Evolutionary conservation across 2,888 invertebrate genomes (phyloP), one percentile per base, ranked within the genome.

Genomic region (Dryadula phaetusa): DNA sequence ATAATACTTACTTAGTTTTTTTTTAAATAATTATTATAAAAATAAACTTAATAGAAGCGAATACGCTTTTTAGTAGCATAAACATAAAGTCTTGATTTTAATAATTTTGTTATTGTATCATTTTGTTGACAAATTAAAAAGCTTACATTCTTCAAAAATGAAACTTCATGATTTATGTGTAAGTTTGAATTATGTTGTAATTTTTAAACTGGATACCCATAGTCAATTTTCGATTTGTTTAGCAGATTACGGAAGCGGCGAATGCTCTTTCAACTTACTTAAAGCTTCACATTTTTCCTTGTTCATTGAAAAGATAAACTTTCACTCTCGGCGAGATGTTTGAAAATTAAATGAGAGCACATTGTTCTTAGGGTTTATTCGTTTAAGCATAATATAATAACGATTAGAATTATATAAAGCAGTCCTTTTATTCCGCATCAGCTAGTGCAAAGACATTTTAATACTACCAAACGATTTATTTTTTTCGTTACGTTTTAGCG

Each of bases 191-290:
- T 37, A 37, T 8, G 32, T 12, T 37, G 10, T 12, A 37, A 37
- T 37, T 37, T 37, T 37, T 37, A 37, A 12, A 12, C 10, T 37
- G 37, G 37, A 37, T 37, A 37, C 37, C 37, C 37, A 37, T 37
- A 37, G 37, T 56, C 20, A 40, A 56, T 56, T 37, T 4, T 37
- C 3, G 37, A 37, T 54, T 54, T 37, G 37, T 56, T 56, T 40
- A 22, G 37, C 37, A 40, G 56, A 56, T 40, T 22, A 40, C 40
- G 37, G n/a, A 40, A 0, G 37, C 37, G 22, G 5, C 10, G 37
- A 34, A 47, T 37, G 37, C 46, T 56, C 56, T 47, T 47, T 64
- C 16, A 25, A 56, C 54, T 64, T 37, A 40, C 34, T 64, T 37
- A 34, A 46, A 32, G 64, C 56, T 34, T 37, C 22, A 54, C 37